Conservation (phyloP, 2,797 vertebrate genomes). For the Pangasius mekongensis region DNA sequence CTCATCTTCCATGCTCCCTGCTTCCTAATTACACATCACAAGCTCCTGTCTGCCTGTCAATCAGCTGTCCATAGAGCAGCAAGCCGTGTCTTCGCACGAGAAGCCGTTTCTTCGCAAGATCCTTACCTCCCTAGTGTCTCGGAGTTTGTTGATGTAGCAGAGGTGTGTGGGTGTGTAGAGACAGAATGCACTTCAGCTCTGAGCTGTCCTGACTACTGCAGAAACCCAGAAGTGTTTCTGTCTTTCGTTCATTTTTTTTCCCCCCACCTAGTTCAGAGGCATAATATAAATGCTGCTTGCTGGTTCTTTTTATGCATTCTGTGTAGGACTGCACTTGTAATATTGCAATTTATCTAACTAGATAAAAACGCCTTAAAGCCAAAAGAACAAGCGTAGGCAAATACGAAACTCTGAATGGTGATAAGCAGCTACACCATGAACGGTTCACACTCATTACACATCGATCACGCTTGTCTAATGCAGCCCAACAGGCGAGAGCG, state of each 20-base stretch:
- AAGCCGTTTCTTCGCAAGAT: slow-evolving; percentile 21
- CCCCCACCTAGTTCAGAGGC: neutral
- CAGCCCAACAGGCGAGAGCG: neutral
- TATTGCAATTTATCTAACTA: neutral
- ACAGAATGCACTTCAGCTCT: neutral
- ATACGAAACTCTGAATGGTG: neutral
- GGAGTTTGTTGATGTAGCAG: neutral
- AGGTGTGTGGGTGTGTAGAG: slow-evolving; percentile 24
- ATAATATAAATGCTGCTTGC: neutral
- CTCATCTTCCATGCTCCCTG: slow-evolving; percentile 42
- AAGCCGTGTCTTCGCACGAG: slow-evolving; percentile 19
- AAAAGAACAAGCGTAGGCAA: neutral
- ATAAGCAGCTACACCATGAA: neutral
- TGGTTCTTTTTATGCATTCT: neutral
- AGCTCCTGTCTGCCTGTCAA: slow-evolving; percentile 44
- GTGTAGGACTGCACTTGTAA: neutral
- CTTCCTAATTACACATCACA: slow-evolving; percentile 54
- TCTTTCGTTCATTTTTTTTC: neutral
- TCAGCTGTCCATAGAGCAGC: slow-evolving; percentile 38
- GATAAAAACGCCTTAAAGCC: neutral
- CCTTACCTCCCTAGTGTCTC: slow-evolving; percentile 30
- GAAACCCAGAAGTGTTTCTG: neutral
- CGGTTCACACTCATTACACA: slow-evolving; percentile 4
- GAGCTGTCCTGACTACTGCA: neutral
- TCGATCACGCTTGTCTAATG: neutral